phyloP scores from a whole-genome alignment of 2,113 vertebrate species.

The Brienomyrus longianalis region DNA sequence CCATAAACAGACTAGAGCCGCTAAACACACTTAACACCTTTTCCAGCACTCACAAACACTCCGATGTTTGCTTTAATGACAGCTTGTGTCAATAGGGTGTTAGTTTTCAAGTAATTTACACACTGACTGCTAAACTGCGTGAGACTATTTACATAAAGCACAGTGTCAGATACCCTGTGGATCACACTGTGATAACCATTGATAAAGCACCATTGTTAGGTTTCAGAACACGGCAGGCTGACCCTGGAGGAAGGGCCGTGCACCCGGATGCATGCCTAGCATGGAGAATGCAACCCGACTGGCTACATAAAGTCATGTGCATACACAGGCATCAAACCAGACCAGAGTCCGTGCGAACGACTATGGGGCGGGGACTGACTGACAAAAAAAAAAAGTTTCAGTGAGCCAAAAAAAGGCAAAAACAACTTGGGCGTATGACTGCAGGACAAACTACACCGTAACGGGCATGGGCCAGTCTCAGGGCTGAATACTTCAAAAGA shows the following conservation, averaged over 20 bases:
- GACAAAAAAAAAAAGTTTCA: background rate
- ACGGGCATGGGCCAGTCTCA: background rate
- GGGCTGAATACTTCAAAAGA: background rate
- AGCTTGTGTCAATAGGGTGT: background rate
- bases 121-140: background rate
- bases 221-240: slow-evolving; percentile 39
- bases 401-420: background rate
- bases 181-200: slow-evolving; percentile 32
- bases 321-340: background rate
- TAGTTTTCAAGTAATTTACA: background rate
- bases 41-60: background rate
- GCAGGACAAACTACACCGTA: background rate
- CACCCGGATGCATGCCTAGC: slow-evolving; percentile 22
- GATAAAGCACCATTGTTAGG: slow-evolving; percentile 41
- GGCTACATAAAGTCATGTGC: background rate
- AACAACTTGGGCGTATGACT: background rate
- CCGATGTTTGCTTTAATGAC: background rate
- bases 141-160: background rate
- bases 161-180: slow-evolving; percentile 22
- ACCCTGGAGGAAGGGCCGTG: slow-evolving; percentile 36
- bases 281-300: slow-evolving; percentile 32
- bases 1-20: background rate
- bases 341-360: background rate
- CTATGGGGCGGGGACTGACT: background rate
- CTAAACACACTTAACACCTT: background rate